phyloP scores from a whole-genome alignment of 2,797 vertebrate species.

The Semotilus atromaculatus region DNA sequence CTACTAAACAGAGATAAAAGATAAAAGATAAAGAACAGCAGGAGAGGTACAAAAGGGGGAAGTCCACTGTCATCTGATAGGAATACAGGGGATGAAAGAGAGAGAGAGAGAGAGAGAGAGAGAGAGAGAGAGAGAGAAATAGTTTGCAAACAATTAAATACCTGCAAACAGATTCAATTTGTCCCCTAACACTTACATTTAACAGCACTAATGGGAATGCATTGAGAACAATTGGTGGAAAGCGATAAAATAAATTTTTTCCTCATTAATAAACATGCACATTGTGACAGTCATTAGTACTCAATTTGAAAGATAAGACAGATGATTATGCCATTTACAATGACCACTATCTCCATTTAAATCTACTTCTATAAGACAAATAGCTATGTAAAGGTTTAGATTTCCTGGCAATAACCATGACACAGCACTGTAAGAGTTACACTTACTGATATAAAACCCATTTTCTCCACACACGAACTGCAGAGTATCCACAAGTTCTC shows the following conservation, averaged over 20 bases:
- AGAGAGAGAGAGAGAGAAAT: background rate
- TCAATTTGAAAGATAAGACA: background rate
- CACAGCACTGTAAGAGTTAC: conserved; percentile 10
- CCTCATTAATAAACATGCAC: background rate
- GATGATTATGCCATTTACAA: background rate
- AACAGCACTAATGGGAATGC: background rate
- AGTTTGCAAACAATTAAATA: background rate
- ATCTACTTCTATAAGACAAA: background rate
- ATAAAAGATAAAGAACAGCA: conserved; percentile 62
- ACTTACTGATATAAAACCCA: conserved; percentile 91
- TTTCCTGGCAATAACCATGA: background rate
- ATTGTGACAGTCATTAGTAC: background rate
- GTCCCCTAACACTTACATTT: background rate
- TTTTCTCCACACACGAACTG: conserved; percentile 89
- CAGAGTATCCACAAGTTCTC: conserved; percentile 88
- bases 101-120: conserved; percentile 1
- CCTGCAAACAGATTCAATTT: background rate
- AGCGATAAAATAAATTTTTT: background rate
- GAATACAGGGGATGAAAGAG: conserved; percentile 10
- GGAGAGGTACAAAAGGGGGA: conserved; percentile 55
- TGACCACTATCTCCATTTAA: background rate
- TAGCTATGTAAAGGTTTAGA: background rate
- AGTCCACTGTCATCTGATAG: conserved; percentile 58
- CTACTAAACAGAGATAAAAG: conserved; percentile 65
- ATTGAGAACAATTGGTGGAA: background rate